A percentile compares a stretch with the other conserved stretches of the same genome.
These are phyloP conservation scores for Drosophila eugracilis DNA, from an alignment of 1,140 invertebrate genomes.

Conservation along the genomic window DNA sequence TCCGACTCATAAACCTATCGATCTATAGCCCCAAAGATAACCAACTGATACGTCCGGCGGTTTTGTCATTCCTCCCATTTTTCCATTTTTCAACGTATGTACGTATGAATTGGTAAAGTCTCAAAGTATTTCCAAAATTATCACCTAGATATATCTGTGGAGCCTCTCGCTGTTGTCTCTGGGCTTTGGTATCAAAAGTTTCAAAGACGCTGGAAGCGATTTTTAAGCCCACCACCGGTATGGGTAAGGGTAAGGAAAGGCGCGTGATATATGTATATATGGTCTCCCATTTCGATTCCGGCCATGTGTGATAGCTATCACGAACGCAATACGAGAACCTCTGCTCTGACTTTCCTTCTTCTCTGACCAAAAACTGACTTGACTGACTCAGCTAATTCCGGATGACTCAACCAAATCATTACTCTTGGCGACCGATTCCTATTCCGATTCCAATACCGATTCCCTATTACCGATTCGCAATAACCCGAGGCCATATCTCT, in stretches of 20 bases:
- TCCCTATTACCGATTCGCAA: constrained; percentile 14
- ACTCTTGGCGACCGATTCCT: constrained; percentile 5
- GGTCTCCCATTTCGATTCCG: not conserved
- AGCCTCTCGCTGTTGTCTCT: constrained; percentile 43
- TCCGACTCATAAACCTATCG: constrained; percentile 67
- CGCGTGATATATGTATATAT: constrained; percentile 78
- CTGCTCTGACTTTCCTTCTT: too few species aligned
- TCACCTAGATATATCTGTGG: constrained; percentile 20
- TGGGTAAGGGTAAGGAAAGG: too few species aligned
- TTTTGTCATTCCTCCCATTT: constrained; percentile 2
- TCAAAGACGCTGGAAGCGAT: constrained; percentile 80
- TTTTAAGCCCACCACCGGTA: constrained; percentile 68
- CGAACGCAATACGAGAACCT: too few species aligned
- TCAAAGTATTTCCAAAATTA: constrained; percentile 38
- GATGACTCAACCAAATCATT: constrained; percentile 1
- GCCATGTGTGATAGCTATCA: too few species aligned
- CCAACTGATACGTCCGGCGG: constrained; percentile 21
- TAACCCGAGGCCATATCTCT: constrained; percentile 32
- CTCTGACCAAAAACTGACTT: too few species aligned
- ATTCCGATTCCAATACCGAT: constrained; percentile 1
- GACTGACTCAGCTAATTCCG: constrained; percentile 29
- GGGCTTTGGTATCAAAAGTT: constrained; percentile 62
- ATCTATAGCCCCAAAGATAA: constrained; percentile 70
- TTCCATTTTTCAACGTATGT: not conserved
- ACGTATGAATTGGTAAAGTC: constrained; percentile 5